Percentiles rank a stretch among this genome's conserved stretches.
phyloP scores from a whole-genome alignment of 1,140 invertebrate species.

The Gryllus bimaculatus region DNA sequence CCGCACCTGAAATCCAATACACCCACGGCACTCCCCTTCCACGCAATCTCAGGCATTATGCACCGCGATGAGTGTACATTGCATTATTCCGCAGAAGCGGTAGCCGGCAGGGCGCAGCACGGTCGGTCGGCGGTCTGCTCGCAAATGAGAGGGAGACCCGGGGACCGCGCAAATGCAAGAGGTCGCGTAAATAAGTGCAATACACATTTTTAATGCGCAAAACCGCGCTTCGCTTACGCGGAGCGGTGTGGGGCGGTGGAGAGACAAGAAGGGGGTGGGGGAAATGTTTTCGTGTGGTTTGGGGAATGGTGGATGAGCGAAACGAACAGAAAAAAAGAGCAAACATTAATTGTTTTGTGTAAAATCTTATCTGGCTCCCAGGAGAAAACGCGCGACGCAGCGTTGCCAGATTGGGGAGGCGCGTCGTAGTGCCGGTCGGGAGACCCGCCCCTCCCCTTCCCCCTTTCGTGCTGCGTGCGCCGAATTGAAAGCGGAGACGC shows the following conservation, averaged over 20 bases:
- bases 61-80: too few species aligned
- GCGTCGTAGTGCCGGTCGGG: too few species aligned
- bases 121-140: too few species aligned
- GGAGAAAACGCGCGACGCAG: background rate
- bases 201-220: background rate
- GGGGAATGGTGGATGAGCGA: background rate
- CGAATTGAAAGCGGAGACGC: too few species aligned
- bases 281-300: background rate
- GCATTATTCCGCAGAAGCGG: too few species aligned
- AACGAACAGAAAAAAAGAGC: background rate
- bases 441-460: too few species aligned
- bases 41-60: too few species aligned
- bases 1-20: too few species aligned
- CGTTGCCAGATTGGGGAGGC: background rate
- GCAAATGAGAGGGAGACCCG: background rate
- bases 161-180: background rate
- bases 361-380: background rate
- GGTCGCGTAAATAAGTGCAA: background rate
- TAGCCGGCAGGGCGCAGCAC: too few species aligned
- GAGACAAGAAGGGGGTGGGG: background rate
- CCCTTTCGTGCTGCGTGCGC: too few species aligned
- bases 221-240: background rate
- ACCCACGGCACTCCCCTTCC: too few species aligned
- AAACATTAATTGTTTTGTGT: slow-evolving; percentile 6
- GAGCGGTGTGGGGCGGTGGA: background rate